A percentile compares a stretch with the other conserved stretches of the same genome.
Evolutionary conservation across 2,797 vertebrate species (phyloP).

Genomic region (Brachyalestes nurse): DNA sequence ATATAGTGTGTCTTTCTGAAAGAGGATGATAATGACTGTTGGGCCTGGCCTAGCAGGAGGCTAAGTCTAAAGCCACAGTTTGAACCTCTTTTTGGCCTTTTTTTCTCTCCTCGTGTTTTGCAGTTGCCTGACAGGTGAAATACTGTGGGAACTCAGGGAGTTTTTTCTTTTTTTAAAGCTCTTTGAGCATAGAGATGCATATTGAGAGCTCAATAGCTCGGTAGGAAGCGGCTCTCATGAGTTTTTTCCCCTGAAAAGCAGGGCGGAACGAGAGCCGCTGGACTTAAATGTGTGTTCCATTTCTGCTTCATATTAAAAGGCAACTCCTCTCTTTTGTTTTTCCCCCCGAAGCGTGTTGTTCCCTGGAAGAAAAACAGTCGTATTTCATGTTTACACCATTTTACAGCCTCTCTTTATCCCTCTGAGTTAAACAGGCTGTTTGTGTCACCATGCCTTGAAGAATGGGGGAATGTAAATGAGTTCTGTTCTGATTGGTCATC

Average conservation of each 20-base stretch:
- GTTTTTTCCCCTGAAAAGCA: not conserved
- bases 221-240: constrained; percentile 46
- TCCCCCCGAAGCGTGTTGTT: no score
- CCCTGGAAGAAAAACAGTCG: not conserved
- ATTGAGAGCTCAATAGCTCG: constrained; percentile 45
- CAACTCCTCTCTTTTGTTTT: not conserved
- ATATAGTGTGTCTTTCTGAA: constrained; percentile 50
- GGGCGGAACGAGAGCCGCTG: not conserved
- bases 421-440: not conserved
- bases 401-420: no score
- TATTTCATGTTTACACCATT: not conserved
- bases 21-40: constrained; percentile 52
- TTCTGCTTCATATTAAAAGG: not conserved
- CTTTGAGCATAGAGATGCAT: constrained; percentile 44
- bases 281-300: not conserved
- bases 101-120: not conserved
- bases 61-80: constrained; percentile 47
- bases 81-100: constrained; percentile 19
- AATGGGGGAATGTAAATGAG: not conserved
- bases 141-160: constrained; percentile 63
- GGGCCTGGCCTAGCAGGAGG: constrained; percentile 58
- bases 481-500: not conserved
- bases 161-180: constrained; percentile 22
- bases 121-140: constrained; percentile 64
- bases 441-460: no score